A percentile compares a stretch with the other conserved stretches of the same genome.
phyloP scores from a whole-genome alignment of 2,888 invertebrate genomes.

The Pyralis farinalis region DNA sequence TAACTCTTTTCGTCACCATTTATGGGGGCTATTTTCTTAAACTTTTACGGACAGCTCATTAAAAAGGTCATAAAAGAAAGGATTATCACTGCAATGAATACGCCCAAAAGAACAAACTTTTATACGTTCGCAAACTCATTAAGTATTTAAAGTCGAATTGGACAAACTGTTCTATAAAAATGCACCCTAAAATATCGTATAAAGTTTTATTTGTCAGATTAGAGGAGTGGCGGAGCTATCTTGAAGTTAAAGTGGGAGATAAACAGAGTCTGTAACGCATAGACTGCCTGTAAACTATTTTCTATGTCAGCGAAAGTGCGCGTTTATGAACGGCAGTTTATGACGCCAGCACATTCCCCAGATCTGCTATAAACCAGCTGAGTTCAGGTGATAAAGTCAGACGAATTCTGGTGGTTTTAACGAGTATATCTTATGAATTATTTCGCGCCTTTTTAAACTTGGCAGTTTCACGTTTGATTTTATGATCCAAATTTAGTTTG shows the following conservation, averaged over 20 bases:
- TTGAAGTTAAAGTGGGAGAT: slow-evolving; percentile 58
- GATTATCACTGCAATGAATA: slow-evolving; percentile 12
- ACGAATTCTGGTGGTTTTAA: slow-evolving; percentile 67
- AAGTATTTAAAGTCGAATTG: slow-evolving; percentile 70
- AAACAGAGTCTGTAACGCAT: slow-evolving; percentile 57
- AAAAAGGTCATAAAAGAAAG: slow-evolving; percentile 27
- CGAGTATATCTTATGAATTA: slow-evolving; percentile 68
- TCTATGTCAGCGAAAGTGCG: slow-evolving; percentile 74
- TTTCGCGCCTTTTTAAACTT: slow-evolving; percentile 66
- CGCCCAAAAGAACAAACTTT: slow-evolving; percentile 57
- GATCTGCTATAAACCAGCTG: slow-evolving; percentile 48
- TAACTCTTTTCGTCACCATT: too few relatives aligned
- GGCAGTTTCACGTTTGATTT: slow-evolving; percentile 56
- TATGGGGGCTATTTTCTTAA: too few relatives aligned
- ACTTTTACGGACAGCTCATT: slow-evolving; percentile 28
- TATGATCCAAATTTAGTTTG: slow-evolving; percentile 37
- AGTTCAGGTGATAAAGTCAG: slow-evolving; percentile 63
- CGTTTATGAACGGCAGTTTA: slow-evolving; percentile 60
- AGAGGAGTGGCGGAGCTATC: slow-evolving; percentile 55
- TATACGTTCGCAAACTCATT: slow-evolving; percentile 53
- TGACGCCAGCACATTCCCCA: slow-evolving; percentile 30
- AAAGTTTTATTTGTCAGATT: slow-evolving; percentile 75
- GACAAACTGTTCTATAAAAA: slow-evolving; percentile 68
- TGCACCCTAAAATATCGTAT: slow-evolving; percentile 65
- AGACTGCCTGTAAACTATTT: slow-evolving; percentile 73